Evolutionary conservation across 2,888 invertebrate species (phyloP).

Genomic region (Autographa pulchrina): DNA sequence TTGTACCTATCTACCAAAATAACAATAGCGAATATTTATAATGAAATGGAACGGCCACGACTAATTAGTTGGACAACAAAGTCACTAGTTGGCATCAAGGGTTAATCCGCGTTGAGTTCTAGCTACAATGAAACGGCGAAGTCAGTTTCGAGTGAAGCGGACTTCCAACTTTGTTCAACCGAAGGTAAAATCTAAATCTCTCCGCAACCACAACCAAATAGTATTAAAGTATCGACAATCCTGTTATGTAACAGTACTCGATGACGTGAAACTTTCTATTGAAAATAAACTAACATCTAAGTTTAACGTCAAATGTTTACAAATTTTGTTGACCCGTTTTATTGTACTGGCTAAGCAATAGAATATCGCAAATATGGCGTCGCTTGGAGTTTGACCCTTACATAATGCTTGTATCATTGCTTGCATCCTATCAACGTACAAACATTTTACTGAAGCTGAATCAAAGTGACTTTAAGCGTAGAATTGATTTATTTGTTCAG

Average conservation of each 20-base stretch:
- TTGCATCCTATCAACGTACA: not conserved
- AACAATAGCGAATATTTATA: conserved; percentile 48
- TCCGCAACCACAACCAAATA: conserved; percentile 67
- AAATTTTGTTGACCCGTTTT: conserved; percentile 8
- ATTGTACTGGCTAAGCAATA: conserved; percentile 1
- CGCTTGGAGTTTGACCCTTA: not conserved
- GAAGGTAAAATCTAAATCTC: conserved; percentile 70
- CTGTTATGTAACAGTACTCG: conserved; percentile 57
- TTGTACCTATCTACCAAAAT: conserved; percentile 36
- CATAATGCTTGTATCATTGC: not conserved
- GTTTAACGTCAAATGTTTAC: conserved; percentile 41
- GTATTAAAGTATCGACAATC: conserved; percentile 69
- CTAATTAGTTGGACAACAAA: conserved; percentile 69
- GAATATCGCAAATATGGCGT: conserved; percentile 2
- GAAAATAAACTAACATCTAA: conserved; percentile 40
- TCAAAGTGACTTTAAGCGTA: not conserved
- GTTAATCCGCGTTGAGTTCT: conserved; percentile 69
- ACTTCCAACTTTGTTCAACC: conserved; percentile 68
- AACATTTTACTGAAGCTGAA: not conserved
- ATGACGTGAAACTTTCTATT: conserved; percentile 42
- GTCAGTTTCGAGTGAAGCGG: conserved; percentile 50
- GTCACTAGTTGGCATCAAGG: conserved; percentile 64
- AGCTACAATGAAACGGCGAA: conserved; percentile 64
- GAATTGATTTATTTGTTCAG: not conserved
- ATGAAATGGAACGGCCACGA: conserved; percentile 32